A percentile compares a stretch with the other conserved stretches of the same genome.
These are phyloP conservation scores for Sycobia sp. DNA, from an alignment of 1,140 invertebrate genomes.

Conservation along the genomic window DNA sequence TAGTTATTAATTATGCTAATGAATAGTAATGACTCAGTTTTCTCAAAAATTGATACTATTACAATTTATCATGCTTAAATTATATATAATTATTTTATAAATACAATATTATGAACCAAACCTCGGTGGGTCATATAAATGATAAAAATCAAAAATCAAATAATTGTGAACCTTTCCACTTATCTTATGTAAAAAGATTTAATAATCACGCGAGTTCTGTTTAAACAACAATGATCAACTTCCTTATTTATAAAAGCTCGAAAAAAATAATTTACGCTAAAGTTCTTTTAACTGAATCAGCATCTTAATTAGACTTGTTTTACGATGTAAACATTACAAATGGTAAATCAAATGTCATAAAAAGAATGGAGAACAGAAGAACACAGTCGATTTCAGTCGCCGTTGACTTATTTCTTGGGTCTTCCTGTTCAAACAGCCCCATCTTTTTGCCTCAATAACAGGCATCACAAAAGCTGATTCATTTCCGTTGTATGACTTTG, in stretches of 20 bases:
- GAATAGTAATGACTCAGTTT: slow-evolving; percentile 54
- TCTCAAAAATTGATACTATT: slow-evolving; percentile 54
- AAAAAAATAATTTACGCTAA: slow-evolving; percentile 44
- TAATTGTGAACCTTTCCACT: slow-evolving; percentile 6
- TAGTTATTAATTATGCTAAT: slow-evolving; percentile 54
- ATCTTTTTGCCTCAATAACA: slow-evolving; percentile 27
- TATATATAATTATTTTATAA: slow-evolving; percentile 54
- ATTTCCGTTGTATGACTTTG: slow-evolving; percentile 34
- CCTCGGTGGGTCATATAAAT: slow-evolving; percentile 44
- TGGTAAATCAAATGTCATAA: slow-evolving; percentile 43
- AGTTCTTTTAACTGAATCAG: slow-evolving; percentile 40
- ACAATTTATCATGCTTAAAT: slow-evolving; percentile 60
- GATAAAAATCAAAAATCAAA: slow-evolving; percentile 22
- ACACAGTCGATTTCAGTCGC: slow-evolving; percentile 38
- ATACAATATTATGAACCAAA: slow-evolving; percentile 55
- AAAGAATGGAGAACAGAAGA: slow-evolving; percentile 46
- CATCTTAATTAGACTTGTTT: slow-evolving; percentile 50
- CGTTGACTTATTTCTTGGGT: slow-evolving; percentile 33
- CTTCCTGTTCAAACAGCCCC: slow-evolving; percentile 30
- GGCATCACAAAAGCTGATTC: slow-evolving; percentile 24
- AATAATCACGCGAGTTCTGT: slow-evolving; percentile 33
- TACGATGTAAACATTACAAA: slow-evolving; percentile 45
- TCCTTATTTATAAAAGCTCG: slow-evolving; percentile 37
- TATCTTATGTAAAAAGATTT: slow-evolving; percentile 22
- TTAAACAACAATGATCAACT: slow-evolving; percentile 38